Percentiles rank a stretch among this genome's conserved stretches.
Evolutionary conservation across 2,797 vertebrate species (phyloP).

Genomic region (Arremon brunneinucha): DNA sequence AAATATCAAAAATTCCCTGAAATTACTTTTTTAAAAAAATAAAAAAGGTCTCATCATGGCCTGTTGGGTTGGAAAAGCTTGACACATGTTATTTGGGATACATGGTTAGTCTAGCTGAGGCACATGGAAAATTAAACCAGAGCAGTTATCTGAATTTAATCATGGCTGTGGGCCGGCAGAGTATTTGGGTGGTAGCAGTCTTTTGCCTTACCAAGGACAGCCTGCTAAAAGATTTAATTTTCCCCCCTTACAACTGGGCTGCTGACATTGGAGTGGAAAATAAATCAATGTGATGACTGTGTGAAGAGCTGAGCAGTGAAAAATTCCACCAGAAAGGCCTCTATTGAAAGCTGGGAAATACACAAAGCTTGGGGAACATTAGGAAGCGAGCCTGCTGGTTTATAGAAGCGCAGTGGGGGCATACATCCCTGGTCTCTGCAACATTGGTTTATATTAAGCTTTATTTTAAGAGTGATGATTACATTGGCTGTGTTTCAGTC

Average conservation of each 20-base stretch:
- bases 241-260: background rate
- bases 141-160: conserved; percentile 6
- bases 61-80: background rate
- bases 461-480: conserved; percentile 56
- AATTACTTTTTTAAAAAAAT: background rate
- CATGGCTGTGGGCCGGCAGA: background rate
- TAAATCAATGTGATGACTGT: background rate
- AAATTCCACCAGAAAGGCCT: conserved; percentile 17
- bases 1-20: background rate
- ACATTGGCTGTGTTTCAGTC: conserved; percentile 23
- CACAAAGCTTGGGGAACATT: conserved; percentile 12
- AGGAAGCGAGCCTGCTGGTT: conserved; percentile 39
- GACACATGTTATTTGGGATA: background rate
- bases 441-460: conserved; percentile 37
- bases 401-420: background rate
- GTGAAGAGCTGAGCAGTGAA: conserved; percentile 9
- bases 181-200: background rate
- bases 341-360: conserved; percentile 31
- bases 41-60: background rate
- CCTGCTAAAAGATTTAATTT: conserved; percentile 42
- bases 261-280: conserved; percentile 18
- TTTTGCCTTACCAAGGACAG: background rate
- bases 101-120: background rate
- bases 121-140: background rate
- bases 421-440: conserved; percentile 9